These are phyloP conservation scores for Sinocyclocheilus anshuiensis DNA, from an alignment of 2,113 vertebrate species.

Conservation along the genomic window DNA sequence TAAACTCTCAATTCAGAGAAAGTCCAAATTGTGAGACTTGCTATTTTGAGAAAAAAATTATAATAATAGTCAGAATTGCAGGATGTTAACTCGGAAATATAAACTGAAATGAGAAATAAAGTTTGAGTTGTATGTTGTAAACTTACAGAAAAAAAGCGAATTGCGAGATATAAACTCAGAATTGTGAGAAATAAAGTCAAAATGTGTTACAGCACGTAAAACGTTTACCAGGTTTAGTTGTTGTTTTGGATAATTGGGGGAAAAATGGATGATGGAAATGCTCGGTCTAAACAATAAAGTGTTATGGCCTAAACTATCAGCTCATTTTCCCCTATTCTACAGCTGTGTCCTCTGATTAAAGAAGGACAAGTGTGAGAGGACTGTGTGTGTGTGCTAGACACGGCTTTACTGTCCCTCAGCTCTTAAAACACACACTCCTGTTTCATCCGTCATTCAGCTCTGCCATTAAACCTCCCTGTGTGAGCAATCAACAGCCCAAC, in stretches of 20 bases:
- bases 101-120: too few relatives aligned
- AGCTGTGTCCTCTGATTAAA: constrained; percentile 10
- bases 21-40: not conserved
- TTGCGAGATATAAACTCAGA: too few relatives aligned
- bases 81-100: too few relatives aligned
- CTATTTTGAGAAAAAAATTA: too few relatives aligned
- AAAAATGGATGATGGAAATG: not conserved
- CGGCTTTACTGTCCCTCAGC: not conserved
- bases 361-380: not conserved
- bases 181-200: too few relatives aligned
- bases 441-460: constrained; percentile 27
- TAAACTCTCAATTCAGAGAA: not conserved
- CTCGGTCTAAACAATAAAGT: not conserved
- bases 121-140: too few relatives aligned
- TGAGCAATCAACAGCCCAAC: constrained; percentile 36
- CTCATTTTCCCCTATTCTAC: not conserved
- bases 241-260: not conserved
- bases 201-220: too few relatives aligned
- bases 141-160: too few relatives aligned
- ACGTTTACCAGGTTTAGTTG: not conserved
- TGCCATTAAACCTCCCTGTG: constrained; percentile 38
- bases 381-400: not conserved
- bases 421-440: constrained; percentile 30
- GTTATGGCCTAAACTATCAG: not conserved
- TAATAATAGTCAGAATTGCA: too few relatives aligned